Conservation (phyloP, 2,113 vertebrate species). For the Silurus asotus region DNA sequence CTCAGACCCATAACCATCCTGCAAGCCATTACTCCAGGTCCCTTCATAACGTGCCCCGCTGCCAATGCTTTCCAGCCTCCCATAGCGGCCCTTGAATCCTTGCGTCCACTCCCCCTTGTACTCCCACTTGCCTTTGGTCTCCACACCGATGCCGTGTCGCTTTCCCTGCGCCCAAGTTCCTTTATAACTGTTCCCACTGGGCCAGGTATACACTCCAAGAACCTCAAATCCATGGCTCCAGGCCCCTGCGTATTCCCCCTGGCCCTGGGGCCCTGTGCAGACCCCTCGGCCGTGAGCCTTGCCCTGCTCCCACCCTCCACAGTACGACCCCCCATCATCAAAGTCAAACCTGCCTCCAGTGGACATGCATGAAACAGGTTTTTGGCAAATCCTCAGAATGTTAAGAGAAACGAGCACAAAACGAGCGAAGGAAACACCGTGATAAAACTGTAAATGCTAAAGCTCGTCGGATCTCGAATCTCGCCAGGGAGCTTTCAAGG, state of each 20-base stretch:
- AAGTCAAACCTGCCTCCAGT: constrained; percentile 96
- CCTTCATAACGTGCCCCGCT: constrained; percentile 93
- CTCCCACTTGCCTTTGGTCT: constrained; percentile 97
- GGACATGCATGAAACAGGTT: constrained; percentile 82
- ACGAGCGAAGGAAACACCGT: constrained; percentile 39
- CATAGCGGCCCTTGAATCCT: constrained; percentile 97
- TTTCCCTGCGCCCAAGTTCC: constrained; percentile 98
- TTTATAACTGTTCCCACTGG: constrained; percentile 95
- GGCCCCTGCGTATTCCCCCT: constrained; percentile 94
- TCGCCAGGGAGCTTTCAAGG: neutral
- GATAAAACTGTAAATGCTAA: constrained; percentile 31
- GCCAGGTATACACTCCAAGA: constrained; percentile 97
- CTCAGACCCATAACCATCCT: constrained; percentile 97
- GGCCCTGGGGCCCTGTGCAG: constrained; percentile 97
- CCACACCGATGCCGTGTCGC: constrained; percentile 94
- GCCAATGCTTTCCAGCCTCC: constrained; percentile 91
- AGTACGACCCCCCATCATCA: constrained; percentile 99
- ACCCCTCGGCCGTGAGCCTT: constrained; percentile 97
- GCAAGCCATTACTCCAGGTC: constrained; percentile 97
- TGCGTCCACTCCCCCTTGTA: constrained; percentile 98
- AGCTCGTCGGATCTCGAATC: constrained; percentile 11
- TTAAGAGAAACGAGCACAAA: constrained; percentile 59
- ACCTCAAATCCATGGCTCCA: constrained; percentile 98
- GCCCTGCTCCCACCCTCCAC: constrained; percentile 98
- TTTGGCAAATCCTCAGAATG: constrained; percentile 77